Evolutionary conservation across 1,140 invertebrate species (phyloP).

Genomic region (Diuraphis noxia): DNA sequence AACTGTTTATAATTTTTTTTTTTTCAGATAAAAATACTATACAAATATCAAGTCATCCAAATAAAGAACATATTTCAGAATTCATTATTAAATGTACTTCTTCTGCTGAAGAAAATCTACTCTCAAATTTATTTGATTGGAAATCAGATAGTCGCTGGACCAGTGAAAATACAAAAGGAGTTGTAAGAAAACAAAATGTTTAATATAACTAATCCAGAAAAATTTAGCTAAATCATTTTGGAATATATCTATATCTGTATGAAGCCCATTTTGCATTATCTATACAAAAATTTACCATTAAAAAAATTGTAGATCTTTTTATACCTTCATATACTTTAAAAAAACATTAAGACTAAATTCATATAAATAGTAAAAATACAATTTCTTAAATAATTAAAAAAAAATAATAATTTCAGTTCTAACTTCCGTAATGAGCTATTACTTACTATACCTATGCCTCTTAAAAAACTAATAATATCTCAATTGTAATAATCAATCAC

Average conservation of each 20-base stretch:
- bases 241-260: background rate
- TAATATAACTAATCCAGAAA: background rate
- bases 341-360: too few species aligned
- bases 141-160: slow-evolving; percentile 40
- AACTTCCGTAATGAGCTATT: too few species aligned
- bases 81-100: slow-evolving; percentile 39
- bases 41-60: slow-evolving; percentile 33
- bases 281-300: background rate
- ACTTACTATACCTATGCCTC: too few species aligned
- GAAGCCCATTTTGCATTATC: background rate
- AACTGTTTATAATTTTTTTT: background rate
- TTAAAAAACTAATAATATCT: too few species aligned
- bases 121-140: slow-evolving; percentile 33
- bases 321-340: too few species aligned
- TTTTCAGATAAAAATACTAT: slow-evolving; percentile 12
- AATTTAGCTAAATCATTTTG: background rate
- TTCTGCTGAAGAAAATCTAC: slow-evolving; percentile 30
- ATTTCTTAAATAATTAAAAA: too few species aligned
- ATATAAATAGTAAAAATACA: too few species aligned
- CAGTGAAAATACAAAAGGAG: slow-evolving; percentile 39
- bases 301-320: too few species aligned
- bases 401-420: too few species aligned
- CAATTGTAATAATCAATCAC: too few species aligned
- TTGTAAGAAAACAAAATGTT: slow-evolving; percentile 3
- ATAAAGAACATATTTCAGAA: slow-evolving; percentile 41